A percentile compares a stretch with the other conserved stretches of the same genome.
Evolutionary conservation across 2,888 invertebrate species (phyloP).

Genomic region (Troides aeacus): DNA sequence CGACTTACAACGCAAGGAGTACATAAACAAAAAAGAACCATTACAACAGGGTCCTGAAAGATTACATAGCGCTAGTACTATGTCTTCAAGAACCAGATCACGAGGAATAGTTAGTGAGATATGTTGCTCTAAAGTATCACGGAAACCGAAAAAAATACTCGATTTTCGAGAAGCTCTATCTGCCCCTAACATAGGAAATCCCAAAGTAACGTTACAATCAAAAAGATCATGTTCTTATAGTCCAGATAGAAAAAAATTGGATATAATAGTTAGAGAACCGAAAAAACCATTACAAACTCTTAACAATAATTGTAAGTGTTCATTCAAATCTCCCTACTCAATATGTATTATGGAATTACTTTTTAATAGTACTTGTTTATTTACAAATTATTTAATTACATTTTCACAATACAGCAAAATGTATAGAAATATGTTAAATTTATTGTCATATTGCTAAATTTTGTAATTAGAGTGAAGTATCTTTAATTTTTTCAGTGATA

Average conservation of each 20-base stretch:
- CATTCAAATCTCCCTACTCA: neutral
- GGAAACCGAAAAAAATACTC: constrained; percentile 37
- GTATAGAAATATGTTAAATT: no score
- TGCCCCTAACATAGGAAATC: constrained; percentile 54
- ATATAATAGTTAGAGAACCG: constrained; percentile 42
- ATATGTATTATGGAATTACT: neutral
- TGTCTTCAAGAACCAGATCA: constrained; percentile 66
- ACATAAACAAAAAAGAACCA: constrained; percentile 23
- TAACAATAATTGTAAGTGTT: constrained; percentile 62
- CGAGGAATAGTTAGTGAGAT: constrained; percentile 45
- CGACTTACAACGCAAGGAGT: constrained; percentile 70
- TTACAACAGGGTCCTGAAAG: constrained; percentile 57
- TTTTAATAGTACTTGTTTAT: neutral
- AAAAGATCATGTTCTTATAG: constrained; percentile 66
- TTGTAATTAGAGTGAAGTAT: neutral
- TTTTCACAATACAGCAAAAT: constrained; percentile 3
- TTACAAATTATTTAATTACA: neutral
- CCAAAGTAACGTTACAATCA: constrained; percentile 47
- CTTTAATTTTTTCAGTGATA: constrained; percentile 74
- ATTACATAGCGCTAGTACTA: constrained; percentile 71
- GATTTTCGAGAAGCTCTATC: constrained; percentile 52
- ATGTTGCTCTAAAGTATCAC: constrained; percentile 55
- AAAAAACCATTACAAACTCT: constrained; percentile 45
- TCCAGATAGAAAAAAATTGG: constrained; percentile 55
- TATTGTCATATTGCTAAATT: no score